Evolutionary conservation across 2,113 vertebrate species (phyloP).

Genomic region (Dipodomys spectabilis): DNA sequence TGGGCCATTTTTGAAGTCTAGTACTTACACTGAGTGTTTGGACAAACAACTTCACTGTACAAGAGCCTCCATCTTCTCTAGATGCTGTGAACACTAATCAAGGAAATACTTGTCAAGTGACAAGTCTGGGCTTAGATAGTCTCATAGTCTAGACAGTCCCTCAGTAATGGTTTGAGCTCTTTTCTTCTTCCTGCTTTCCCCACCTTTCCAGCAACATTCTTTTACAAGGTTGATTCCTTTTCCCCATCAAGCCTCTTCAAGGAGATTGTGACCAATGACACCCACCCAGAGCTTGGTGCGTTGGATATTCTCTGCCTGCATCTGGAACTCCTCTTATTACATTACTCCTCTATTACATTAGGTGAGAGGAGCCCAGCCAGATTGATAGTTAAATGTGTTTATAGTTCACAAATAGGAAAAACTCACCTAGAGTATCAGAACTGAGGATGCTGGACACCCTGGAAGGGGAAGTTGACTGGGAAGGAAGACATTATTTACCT

Average conservation of each 20-base stretch:
- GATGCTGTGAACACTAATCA: not conserved
- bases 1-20: not conserved
- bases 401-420: not conserved
- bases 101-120: not conserved
- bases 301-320: not conserved
- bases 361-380: fast-evolving
- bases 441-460: not conserved
- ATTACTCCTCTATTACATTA: not conserved
- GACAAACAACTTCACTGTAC: not conserved
- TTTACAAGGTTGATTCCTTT: not conserved
- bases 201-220: not conserved
- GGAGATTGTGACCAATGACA: not conserved
- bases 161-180: not conserved
- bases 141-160: not conserved
- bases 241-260: not conserved
- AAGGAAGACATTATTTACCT: not conserved
- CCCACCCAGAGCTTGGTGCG: not conserved
- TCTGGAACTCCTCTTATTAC: constrained; percentile 52
- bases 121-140: not conserved
- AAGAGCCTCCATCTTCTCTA: not conserved
- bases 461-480: fast-evolving
- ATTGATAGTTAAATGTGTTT: fast-evolving
- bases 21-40: not conserved
- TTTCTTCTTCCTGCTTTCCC: not conserved
- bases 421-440: too few species aligned